Evolutionary conservation across 2,113 vertebrate genomes (phyloP).

Genomic region (Rhadina sibilatrix): DNA sequence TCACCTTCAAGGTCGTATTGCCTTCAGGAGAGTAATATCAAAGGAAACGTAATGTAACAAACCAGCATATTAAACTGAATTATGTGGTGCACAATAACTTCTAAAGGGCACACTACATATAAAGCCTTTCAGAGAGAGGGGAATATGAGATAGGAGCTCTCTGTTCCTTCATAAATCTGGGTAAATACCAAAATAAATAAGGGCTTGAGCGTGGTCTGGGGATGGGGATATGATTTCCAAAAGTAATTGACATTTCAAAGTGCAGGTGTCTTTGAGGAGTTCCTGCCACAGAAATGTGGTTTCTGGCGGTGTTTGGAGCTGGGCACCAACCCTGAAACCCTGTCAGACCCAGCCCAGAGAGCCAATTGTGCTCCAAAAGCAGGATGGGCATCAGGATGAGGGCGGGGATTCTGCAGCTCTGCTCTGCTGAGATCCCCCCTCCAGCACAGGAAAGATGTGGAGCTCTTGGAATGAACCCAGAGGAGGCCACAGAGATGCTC

Average conservation of each 20-base stretch:
- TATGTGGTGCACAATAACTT: constrained; percentile 12
- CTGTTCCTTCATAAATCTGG: background rate
- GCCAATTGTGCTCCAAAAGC: fast-evolving
- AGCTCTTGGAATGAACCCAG: background rate
- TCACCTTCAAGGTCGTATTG: constrained; percentile 6
- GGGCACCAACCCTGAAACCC: background rate
- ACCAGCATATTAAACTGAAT: constrained; percentile 44
- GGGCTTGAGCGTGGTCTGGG: background rate
- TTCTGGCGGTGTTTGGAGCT: background rate
- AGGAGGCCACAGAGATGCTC: fast-evolving
- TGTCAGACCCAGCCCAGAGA: background rate
- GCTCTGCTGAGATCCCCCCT: background rate
- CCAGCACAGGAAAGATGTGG: background rate
- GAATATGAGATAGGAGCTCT: background rate
- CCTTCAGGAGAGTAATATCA: constrained; percentile 30
- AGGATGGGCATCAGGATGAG: background rate
- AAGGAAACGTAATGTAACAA: constrained; percentile 9
- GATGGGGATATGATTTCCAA: background rate
- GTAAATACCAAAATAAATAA: constrained; percentile 20
- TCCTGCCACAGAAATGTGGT: background rate
- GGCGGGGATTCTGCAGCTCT: background rate
- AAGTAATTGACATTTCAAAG: background rate
- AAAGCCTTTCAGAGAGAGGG: background rate
- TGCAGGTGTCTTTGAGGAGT: background rate
- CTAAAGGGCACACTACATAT: constrained; percentile 16